A percentile compares a stretch with the other conserved stretches of the same genome.
Conservation (phyloP, 2,797 vertebrate genomes). For the Protosalanx chinensis region DNA sequence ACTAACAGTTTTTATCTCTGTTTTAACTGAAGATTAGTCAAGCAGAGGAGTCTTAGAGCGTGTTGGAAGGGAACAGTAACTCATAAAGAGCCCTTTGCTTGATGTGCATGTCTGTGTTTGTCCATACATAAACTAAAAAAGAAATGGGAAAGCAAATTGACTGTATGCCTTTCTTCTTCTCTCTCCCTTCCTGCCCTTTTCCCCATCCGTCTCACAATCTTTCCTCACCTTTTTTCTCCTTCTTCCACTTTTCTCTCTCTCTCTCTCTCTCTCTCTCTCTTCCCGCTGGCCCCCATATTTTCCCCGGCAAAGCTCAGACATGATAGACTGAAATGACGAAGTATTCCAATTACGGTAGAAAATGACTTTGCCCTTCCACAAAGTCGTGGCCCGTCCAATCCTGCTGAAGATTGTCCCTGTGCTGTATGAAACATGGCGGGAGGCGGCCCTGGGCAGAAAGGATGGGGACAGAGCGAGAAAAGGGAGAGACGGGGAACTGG, state of each 20-base stretch:
- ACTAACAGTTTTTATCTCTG: conserved; percentile 68
- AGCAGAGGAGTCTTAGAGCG: conserved; percentile 54
- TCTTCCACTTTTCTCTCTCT: not conserved
- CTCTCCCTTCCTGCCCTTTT: not conserved
- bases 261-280: not conserved
- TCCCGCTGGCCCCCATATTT: not conserved
- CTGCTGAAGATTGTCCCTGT: conserved; percentile 29
- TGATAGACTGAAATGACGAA: conserved; percentile 34
- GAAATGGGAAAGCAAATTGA: conserved; percentile 3
- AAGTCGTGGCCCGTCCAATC: conserved; percentile 41
- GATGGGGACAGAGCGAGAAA: not conserved
- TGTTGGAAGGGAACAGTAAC: conserved; percentile 36
- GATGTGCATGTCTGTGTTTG: conserved; percentile 19
- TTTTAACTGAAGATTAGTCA: conserved; percentile 72
- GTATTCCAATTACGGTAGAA: conserved; percentile 46
- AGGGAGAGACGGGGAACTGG: not conserved
- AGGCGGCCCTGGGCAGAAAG: conserved; percentile 5
- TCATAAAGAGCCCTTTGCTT: conserved; percentile 40
- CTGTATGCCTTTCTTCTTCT: not conserved
- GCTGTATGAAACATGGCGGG: not conserved
- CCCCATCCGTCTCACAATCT: not conserved
- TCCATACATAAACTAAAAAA: conserved; percentile 18
- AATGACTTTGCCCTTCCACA: conserved; percentile 54
- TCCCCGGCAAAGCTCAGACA: conserved; percentile 15
- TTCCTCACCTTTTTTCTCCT: not conserved